Evolutionary conservation across 2,888 invertebrate genomes (phyloP), one percentile per base, ranked within the genome.

Genomic region (Coelinius sp.): DNA sequence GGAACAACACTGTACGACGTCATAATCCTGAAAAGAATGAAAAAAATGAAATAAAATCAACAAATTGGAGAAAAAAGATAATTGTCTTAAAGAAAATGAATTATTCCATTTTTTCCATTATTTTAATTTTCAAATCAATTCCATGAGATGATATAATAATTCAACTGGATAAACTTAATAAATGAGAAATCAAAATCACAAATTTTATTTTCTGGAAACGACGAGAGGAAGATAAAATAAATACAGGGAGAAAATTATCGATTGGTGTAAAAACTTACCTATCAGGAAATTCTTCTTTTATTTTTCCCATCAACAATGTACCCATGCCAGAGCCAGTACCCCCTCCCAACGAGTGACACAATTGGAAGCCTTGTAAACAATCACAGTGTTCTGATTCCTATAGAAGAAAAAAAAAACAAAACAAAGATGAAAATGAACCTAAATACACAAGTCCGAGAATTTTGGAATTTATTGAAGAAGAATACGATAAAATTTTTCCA

Each of bases 1-100:
- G 95, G 95, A 79, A 94, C 93, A 2, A 95, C 94, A 5, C 94
- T 92, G 84, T 94, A 95, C 0, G 94, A 93, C 89, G 95, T 94
- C 94, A 95, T 94, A 76, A 95, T 95, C 81, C 95, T 89, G 20
- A 31, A 68, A 41, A 25, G 1, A 41, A 44, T 31, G 0, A 12
- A 12, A 59, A 14, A n/a, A 22, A 59, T 24, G 4, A 20, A 14
- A n/a, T n/a, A n/a, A n/a, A n/a, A n/a, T 17, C 5, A 27, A 8
- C 25, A 38, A 1, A 10, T 38, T 8, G 38, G 7, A 38, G 38
- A n/a, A 3, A 38, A 8, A 1, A n/a, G 12, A 38, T n/a, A 31
- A 31, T 31, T 31, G 4, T 31, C 8, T 31, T 31, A 6, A 6
- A 6, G 31, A 8, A 31, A 31, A 6, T 31, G 12, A 49, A 62